phyloP scores from a whole-genome alignment of 2,888 invertebrate species.

The Apocheima hispidaria region DNA sequence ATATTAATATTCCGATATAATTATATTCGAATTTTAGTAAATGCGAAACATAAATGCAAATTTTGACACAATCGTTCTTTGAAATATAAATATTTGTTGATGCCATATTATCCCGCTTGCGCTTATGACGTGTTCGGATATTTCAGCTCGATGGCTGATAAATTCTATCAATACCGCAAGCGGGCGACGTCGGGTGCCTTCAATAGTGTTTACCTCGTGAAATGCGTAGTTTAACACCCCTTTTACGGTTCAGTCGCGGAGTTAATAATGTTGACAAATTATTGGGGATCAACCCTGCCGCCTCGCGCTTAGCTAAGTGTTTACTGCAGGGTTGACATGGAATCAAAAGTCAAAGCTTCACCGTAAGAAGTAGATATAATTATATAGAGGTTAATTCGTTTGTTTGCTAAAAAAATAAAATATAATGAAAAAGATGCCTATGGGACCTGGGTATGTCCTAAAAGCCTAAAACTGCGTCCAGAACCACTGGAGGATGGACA shows the following conservation, averaged over 20 bases:
- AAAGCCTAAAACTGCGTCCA: no score
- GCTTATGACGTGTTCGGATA: constrained; percentile 41
- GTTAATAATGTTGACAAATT: constrained; percentile 47
- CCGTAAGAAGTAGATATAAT: no score
- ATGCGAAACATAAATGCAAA: background rate
- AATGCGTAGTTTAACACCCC: constrained; percentile 70
- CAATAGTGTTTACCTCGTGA: constrained; percentile 76
- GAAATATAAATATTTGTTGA: background rate
- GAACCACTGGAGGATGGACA: no score
- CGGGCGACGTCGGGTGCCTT: constrained; percentile 76
- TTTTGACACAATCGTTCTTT: background rate
- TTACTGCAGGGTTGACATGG: constrained; percentile 8
- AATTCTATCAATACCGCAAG: constrained; percentile 83
- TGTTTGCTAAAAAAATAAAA: no score
- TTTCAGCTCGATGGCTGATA: constrained; percentile 75
- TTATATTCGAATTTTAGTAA: no score
- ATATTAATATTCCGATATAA: no score
- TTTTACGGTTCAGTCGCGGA: constrained; percentile 49
- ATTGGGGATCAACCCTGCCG: constrained; percentile 33
- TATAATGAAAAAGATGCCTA: no score
- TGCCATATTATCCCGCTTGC: constrained; percentile 39
- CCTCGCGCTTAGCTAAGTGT: constrained; percentile 11
- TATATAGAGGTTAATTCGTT: no score
- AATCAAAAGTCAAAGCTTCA: background rate
- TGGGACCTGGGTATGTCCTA: no score